Evolutionary conservation across 2,797 vertebrate species (phyloP), one percentile per base, ranked within the genome.

Genomic region (Hoplostethus mediterraneus): DNA sequence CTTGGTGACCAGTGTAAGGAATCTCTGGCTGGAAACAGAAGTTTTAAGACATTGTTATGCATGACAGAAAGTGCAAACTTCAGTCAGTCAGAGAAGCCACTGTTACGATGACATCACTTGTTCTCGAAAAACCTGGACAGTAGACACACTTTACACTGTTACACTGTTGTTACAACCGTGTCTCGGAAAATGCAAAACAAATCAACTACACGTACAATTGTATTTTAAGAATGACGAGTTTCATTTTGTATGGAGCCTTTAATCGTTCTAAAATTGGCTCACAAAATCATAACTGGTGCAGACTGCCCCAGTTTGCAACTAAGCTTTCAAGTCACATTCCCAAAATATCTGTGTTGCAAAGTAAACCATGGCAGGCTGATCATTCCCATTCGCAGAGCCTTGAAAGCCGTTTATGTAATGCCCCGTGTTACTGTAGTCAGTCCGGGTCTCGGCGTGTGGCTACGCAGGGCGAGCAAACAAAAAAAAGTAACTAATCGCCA

Each of bases 51-150:
- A 72, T 72, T 64, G 81, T 89, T 89, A 88, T 40, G 48, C 67
- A 83, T 83, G 12, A 80, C 69, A 62, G 49, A 74, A 25, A 38
- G 38, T 48, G 53, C 58, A 78, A 88, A 85, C 77, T 88, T 78
- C 65, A 83, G 56, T 28, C 28, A n/a, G 68, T 79, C 84, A 81
- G 13, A 57, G 81, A 85, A 88, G 56, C 82, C 82, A 82, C 28
- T 90, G 85, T 87, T 90, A 87, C 86, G 90, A 91, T 92, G 92
- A 93, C 89, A 90, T 92, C 92, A 93, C 83, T 91, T 85, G 33
- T 90, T 59, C 78, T 90, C 71, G 62, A 53, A 81, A 58, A 73
- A 73, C 66, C 83, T 63, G 80, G 84, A 71, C 75, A 79, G 73
- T 12, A 47, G 60, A 66, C 48, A 53, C 11, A 5, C 84, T 72